Conservation (phyloP, 2,113 vertebrate species). For the Grantiella picta region DNA sequence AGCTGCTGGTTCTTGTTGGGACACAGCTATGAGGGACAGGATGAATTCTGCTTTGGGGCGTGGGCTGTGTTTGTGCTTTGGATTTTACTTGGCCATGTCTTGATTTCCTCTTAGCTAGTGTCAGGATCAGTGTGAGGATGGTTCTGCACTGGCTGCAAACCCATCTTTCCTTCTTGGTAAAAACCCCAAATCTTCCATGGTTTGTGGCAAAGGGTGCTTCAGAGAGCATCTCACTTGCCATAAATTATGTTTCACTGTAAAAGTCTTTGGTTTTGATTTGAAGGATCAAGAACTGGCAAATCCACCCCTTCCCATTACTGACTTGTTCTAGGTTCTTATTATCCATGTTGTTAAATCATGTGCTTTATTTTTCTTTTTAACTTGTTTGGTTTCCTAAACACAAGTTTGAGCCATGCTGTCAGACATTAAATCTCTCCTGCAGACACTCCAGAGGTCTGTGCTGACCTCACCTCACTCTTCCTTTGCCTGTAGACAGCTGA, state of each 20-base stretch:
- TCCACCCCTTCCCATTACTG: neutral
- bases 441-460: neutral
- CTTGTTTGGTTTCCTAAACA: slow-evolving; percentile 1
- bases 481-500: neutral
- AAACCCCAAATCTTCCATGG: neutral
- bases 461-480: slow-evolving; percentile 19
- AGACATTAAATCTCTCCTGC: slow-evolving; percentile 12
- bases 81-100: neutral
- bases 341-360: neutral
- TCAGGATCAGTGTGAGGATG: neutral
- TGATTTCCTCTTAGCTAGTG: neutral
- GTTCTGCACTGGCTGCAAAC: neutral
- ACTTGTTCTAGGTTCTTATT: neutral
- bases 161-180: neutral
- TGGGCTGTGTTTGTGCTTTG: neutral
- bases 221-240: neutral
- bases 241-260: neutral
- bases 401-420: neutral
- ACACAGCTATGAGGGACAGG: neutral
- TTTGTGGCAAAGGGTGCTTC: neutral
- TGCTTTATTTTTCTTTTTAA: neutral
- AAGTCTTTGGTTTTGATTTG: neutral
- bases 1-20: neutral
- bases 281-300: neutral
- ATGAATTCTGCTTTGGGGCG: neutral